A percentile compares a stretch with the other conserved stretches of the same genome.
These are phyloP conservation scores for Rhinoderma darwinii DNA, from an alignment of 2,113 vertebrate genomes.

Conservation along the genomic window DNA sequence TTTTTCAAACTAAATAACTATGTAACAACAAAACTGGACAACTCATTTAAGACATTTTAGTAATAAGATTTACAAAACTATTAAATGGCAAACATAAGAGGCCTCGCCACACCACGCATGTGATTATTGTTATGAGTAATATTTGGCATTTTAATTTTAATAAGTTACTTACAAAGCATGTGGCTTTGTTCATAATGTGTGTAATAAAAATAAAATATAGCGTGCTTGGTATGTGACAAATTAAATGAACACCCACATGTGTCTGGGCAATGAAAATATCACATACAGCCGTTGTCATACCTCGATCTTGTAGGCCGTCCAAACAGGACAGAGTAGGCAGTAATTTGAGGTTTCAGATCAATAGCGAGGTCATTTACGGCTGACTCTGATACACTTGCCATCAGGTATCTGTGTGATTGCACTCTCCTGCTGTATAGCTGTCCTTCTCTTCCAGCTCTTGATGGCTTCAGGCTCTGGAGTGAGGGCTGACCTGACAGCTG, in stretches of 20 bases:
- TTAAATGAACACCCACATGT: constrained; percentile 29
- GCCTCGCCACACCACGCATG: not conserved
- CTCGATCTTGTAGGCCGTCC: constrained; percentile 60
- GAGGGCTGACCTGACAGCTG: constrained; percentile 70
- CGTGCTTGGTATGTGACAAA: not conserved
- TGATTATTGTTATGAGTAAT: not conserved
- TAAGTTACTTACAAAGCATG: not conserved
- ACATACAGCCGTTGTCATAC: constrained; percentile 49
- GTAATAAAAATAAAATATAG: not conserved
- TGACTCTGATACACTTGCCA: constrained; percentile 71
- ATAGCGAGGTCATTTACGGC: constrained; percentile 70
- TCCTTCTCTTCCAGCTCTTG: constrained; percentile 67
- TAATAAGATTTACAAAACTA: not conserved
- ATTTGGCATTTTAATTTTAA: not conserved
- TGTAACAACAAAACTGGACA: not conserved
- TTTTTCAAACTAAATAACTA: no score
- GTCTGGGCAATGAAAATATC: constrained; percentile 8
- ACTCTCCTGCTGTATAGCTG: constrained; percentile 65
- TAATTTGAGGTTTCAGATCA: constrained; percentile 69
- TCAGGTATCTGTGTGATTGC: constrained; percentile 74
- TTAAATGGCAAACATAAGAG: not conserved
- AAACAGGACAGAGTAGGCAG: constrained; percentile 55
- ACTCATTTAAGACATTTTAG: not conserved
- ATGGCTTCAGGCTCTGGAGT: constrained; percentile 67
- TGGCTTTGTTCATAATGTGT: not conserved